Evolutionary conservation across 2,888 invertebrate genomes (phyloP), one percentile per base, ranked within the genome.

Genomic region (Noctua janthe): DNA sequence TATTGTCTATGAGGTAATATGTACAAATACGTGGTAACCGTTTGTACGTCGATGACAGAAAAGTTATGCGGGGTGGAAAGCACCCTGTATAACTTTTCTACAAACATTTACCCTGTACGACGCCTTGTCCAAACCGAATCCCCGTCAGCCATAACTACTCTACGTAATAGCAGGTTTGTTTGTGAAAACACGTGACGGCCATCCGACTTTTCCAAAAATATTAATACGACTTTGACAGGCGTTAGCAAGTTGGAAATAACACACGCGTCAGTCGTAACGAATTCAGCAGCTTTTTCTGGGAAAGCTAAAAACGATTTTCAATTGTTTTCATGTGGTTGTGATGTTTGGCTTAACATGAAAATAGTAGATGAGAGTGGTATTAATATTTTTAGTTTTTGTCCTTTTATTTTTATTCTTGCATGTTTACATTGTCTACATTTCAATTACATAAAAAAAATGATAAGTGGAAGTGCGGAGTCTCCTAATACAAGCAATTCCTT

Each of bases 141-240:
- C 23, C 39, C 15, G 29, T 49, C 54, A 51, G 20, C 15, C 23
- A 67, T 71, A 84, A 59, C 54, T 23, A 35, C 13, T 47, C 1
- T 17, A 73, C 39, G 20, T 39, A 73, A 23, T 43, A 39, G 2
- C 29, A 54, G 29, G 35, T 29, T 71, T 80, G 56, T 74, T 84
- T 70, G 62, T 39, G n/a, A 64, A 71, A 29, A 69, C 59, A 69
- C 39, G 51, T 47, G 66, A 35, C 56, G 11, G 10, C 23, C 13
- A 73, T 15, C 11, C 13, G 29, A 64, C 20, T 64, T 74, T 76
- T 80, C 15, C 74, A 59, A 51, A 56, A 84, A 74, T 49, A 59
- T 71, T 76, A 74, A 83, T 54, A 49, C 15, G 62, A 80, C 35
- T 76, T 59, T 84, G 80, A 77, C 64, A 74, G 49, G 56, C n/a